These are phyloP conservation scores for Trachelus iudaicus DNA, from an alignment of 2,888 invertebrate genomes.

Conservation along the genomic window DNA sequence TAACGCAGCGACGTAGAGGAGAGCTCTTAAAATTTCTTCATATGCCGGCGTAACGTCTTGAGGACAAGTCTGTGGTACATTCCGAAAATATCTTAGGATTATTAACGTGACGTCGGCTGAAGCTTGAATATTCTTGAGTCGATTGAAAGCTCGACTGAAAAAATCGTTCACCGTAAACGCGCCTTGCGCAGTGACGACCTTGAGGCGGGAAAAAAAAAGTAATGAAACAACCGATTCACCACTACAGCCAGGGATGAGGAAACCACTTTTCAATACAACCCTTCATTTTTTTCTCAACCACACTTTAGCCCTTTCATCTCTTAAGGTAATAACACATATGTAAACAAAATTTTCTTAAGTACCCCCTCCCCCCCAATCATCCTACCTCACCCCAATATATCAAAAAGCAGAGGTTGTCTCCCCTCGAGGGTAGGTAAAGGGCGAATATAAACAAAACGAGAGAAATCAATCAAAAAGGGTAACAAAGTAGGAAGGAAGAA, in stretches of 20 bases:
- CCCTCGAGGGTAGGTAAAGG: not conserved
- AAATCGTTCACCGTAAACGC: not conserved
- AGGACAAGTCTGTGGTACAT: not conserved
- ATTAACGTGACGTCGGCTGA: not conserved
- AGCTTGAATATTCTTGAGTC: no score
- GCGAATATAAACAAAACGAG: not conserved
- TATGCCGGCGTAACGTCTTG: not conserved
- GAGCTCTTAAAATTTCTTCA: not conserved
- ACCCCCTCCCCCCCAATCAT: not conserved
- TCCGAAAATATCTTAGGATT: not conserved
- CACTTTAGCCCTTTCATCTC: not conserved
- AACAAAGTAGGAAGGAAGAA: not conserved
- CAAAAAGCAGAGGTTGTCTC: not conserved
- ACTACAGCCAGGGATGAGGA: not conserved
- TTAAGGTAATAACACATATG: not conserved
- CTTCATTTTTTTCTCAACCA: not conserved
- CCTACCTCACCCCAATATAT: not conserved
- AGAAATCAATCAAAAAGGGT: not conserved
- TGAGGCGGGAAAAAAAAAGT: not conserved
- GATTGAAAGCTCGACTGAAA: not conserved
- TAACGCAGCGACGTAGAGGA: not conserved
- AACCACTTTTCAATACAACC: no score
- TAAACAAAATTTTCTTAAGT: not conserved
- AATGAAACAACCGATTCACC: not conserved
- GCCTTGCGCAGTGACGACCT: not conserved